Evolutionary conservation across 2,888 invertebrate species (phyloP), one percentile per base, ranked within the genome.

Genomic region (Habrosyne pyritoides): DNA sequence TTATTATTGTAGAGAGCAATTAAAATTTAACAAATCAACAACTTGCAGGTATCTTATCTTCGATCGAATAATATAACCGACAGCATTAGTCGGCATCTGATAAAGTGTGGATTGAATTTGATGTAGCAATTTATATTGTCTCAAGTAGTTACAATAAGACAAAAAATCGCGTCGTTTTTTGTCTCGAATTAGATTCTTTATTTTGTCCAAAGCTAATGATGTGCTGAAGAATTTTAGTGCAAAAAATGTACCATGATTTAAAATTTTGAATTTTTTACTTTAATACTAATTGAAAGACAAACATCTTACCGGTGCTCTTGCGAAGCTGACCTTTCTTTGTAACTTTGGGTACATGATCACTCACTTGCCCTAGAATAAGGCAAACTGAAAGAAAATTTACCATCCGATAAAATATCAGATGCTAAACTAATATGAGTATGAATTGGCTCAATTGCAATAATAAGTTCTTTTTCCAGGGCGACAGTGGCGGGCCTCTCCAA

Each of bases 401-500:
- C n/a, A n/a, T n/a, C n/a, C n/a, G n/a, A n/a, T n/a, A n/a, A n/a
- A n/a, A n/a, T n/a, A n/a, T n/a, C n/a, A 42, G 18, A 42, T n/a
- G 3, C 2, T 18, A 14, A 42, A 14, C n/a, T 0, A 7, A 12
- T 21, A 21, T 8, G n/a, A 47, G 10, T 4, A 8, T 12, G 12
- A 7, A 6, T 2, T 10, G 21, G 10, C 6, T 6, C 12, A 10
- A 6, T 21, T 22, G 12, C 12, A 10, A 24, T 47, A 2, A 18
- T 14, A 52, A 2, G 14, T 33, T 48, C 28, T 28, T 6, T 12
- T 79, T 83, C 3, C 87, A 97, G 97, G 98, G 98, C 3, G 98
- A 98, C 84, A 97, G 97, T 2, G 98, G 98, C 0, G 98, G 98
- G 0, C 98, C 98, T 0, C 90, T 98, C 10, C 98, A 98, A 81